Percentiles rank a stretch among this genome's conserved stretches.
Conservation (phyloP, 2,113 vertebrate species). For the Leiothrix lutea region DNA sequence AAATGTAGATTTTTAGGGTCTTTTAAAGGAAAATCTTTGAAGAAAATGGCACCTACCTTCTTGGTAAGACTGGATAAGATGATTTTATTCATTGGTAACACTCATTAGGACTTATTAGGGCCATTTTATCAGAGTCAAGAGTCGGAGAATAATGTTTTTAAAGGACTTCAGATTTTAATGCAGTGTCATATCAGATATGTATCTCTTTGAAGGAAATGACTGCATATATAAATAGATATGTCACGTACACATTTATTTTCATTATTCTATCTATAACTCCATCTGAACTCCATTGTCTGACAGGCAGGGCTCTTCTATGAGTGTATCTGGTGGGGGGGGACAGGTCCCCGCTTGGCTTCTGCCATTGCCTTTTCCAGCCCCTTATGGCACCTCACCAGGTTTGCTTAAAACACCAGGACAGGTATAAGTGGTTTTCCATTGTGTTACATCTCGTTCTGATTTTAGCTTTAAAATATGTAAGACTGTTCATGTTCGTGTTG, state of each 20-base stretch:
- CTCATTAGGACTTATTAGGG: background rate
- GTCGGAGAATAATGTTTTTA: background rate
- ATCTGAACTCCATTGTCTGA: background rate
- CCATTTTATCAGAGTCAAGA: background rate
- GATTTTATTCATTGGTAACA: background rate
- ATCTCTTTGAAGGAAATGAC: background rate
- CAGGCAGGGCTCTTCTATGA: constrained; percentile 10
- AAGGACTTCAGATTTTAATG: background rate
- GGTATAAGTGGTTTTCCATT: background rate
- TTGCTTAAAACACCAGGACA: background rate
- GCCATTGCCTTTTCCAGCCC: background rate
- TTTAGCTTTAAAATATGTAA: background rate
- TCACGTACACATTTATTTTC: background rate
- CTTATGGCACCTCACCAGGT: background rate
- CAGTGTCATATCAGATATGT: background rate
- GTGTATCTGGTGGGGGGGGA: background rate
- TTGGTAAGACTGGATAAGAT: background rate
- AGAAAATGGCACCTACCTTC: background rate
- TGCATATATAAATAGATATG: background rate
- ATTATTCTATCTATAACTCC: background rate
- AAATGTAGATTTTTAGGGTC: background rate
- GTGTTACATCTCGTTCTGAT: background rate
- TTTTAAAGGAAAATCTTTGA: background rate
- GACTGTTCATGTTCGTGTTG: background rate
- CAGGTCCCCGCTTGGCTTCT: background rate